Evolutionary conservation across 2,113 vertebrate species (phyloP).

Genomic region (Varanus salvator): DNA sequence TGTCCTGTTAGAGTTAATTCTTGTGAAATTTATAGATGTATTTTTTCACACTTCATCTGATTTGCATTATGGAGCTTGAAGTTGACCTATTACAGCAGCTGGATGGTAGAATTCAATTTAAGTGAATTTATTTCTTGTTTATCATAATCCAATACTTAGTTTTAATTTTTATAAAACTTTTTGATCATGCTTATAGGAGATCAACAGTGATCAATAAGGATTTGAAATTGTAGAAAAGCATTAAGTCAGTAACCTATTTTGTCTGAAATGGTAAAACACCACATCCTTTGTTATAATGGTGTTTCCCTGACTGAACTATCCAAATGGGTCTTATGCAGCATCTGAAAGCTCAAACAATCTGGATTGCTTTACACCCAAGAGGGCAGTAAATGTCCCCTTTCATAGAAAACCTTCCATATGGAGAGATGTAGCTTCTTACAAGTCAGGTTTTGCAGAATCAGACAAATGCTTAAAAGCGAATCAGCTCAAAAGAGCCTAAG

Average conservation of each 20-base stretch:
- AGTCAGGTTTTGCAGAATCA: not conserved
- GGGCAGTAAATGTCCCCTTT: not conserved
- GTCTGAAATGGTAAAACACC: not conserved
- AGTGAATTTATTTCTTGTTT: constrained; percentile 37
- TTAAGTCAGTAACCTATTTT: not conserved
- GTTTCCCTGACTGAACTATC: too few species aligned
- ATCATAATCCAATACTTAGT: constrained; percentile 24
- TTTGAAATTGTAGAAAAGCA: not conserved
- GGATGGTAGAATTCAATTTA: constrained; percentile 48
- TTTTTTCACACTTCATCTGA: constrained; percentile 46
- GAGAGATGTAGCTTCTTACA: constrained; percentile 13
- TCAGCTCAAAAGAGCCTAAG: constrained; percentile 33
- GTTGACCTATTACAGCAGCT: constrained; percentile 40
- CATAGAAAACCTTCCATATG: rapidly evolving
- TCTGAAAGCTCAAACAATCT: not conserved
- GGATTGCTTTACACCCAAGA: not conserved
- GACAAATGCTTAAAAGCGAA: constrained; percentile 34
- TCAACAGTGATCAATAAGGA: constrained; percentile 10
- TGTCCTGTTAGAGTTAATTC: constrained; percentile 37
- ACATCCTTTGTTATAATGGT: not conserved
- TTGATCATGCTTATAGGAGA: constrained; percentile 2
- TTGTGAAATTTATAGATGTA: constrained; percentile 40
- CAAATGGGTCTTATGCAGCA: not conserved
- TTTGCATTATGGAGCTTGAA: constrained; percentile 50
- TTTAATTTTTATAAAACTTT: constrained; percentile 53